Percentiles rank a stretch among this genome's conserved stretches.
These are phyloP conservation scores for Rhopalosiphum maidis DNA, from an alignment of 1,140 invertebrate species.

Conservation along the genomic window DNA sequence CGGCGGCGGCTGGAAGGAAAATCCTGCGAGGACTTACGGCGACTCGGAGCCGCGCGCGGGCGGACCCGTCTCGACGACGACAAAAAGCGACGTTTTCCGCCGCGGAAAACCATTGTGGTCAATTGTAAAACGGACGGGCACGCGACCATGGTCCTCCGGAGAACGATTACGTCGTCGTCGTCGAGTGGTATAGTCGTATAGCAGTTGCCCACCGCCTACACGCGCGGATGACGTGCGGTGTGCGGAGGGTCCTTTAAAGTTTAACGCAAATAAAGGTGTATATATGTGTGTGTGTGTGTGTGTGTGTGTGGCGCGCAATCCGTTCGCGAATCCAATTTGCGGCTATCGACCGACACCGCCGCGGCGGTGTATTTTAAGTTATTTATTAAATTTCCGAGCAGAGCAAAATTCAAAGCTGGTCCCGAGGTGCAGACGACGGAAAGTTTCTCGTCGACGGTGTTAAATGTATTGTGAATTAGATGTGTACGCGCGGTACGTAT, in stretches of 20 bases:
- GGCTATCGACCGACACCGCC: neutral
- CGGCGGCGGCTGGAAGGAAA: neutral
- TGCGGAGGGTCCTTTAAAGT: neutral
- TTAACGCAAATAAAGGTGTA: conserved; percentile 17
- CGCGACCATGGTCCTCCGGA: neutral
- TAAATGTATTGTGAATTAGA: conserved; percentile 9
- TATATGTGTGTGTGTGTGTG: no score
- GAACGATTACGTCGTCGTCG: neutral
- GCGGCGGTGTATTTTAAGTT: neutral
- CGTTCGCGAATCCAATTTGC: neutral
- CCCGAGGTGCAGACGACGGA: neutral
- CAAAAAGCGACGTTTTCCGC: neutral
- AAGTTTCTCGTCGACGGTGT: neutral
- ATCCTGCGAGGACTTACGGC: neutral
- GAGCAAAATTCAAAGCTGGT: neutral
- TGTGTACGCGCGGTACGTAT: neutral
- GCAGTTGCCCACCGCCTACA: neutral
- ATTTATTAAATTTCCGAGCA: conserved; percentile 19
- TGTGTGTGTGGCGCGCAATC: neutral
- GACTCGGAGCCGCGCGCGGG: no score
- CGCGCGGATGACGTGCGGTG: neutral
- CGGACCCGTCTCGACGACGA: no score
- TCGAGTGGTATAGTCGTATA: neutral
- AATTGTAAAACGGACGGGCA: neutral
- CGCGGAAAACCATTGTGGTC: neutral